These are phyloP conservation scores for Mongoloraphidia duomilia DNA, from an alignment of 2,888 invertebrate genomes.

Conservation along the genomic window DNA sequence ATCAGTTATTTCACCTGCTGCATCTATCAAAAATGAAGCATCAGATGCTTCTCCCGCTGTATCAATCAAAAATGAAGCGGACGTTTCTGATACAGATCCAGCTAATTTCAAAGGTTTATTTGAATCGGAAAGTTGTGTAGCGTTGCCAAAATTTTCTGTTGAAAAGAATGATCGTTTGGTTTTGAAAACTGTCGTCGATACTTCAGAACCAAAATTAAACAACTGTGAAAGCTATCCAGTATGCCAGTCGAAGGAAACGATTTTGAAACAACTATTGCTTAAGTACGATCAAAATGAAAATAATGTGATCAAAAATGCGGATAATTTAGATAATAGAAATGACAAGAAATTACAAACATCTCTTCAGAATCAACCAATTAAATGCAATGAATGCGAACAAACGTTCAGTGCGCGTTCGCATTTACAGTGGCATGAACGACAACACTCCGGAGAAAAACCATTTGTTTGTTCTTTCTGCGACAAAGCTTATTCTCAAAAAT, in stretches of 20 bases:
- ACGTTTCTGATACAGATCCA: no score
- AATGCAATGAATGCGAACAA: constrained; percentile 37
- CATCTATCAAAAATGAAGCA: no score
- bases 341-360: constrained; percentile 14
- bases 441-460: constrained; percentile 46
- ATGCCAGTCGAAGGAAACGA: not conserved
- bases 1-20: not conserved
- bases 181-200: no score
- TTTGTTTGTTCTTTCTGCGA: constrained; percentile 47
- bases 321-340: constrained; percentile 16
- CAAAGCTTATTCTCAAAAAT: constrained; percentile 52
- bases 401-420: constrained; percentile 57
- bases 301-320: constrained; percentile 12
- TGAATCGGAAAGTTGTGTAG: no score
- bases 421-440: constrained; percentile 54
- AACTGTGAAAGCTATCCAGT: no score
- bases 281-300: constrained; percentile 3
- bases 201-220: no score
- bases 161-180: no score
- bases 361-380: constrained; percentile 13
- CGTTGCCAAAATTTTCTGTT: no score
- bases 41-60: no score
- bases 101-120: no score
- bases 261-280: not conserved
- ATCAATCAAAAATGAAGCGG: no score